These are phyloP conservation scores for Drosophila helvetica DNA, from an alignment of 2,888 invertebrate genomes.

Conservation along the genomic window DNA sequence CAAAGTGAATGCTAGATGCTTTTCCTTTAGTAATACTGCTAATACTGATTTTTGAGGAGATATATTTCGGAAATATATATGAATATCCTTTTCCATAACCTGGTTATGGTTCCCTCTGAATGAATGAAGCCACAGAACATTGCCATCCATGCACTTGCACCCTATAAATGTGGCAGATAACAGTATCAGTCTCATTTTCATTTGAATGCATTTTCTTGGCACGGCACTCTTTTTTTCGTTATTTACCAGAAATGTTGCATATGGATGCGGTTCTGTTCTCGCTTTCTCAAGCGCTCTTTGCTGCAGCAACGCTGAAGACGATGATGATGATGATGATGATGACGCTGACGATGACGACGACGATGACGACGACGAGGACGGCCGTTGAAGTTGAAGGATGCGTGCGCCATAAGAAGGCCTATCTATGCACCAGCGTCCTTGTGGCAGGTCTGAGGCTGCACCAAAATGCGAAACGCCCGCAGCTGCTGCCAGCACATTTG, in stretches of 20 bases:
- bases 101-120: background rate
- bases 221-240: conserved; percentile 28
- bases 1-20: too few relatives aligned
- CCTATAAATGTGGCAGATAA: background rate
- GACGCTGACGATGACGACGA: background rate
- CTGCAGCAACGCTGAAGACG: conserved; percentile 25
- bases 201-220: conserved; percentile 8
- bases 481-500: conserved; percentile 28
- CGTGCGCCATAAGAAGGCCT: conserved; percentile 75
- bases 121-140: background rate
- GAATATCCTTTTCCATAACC: too few relatives aligned
- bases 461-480: conserved; percentile 46
- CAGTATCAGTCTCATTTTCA: conserved; percentile 21
- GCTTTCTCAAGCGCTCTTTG: conserved; percentile 42
- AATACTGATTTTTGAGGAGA: too few relatives aligned
- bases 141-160: background rate
- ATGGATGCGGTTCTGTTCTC: conserved; percentile 12
- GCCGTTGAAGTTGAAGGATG: conserved; percentile 75
- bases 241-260: conserved; percentile 33
- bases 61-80: too few relatives aligned
- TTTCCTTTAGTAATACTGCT: too few relatives aligned
- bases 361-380: conserved; percentile 31
- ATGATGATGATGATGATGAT: too few relatives aligned
- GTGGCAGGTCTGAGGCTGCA: conserved; percentile 31
- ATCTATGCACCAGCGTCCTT: conserved; percentile 47